Conservation (phyloP, 2,797 vertebrate genomes). For the Prunella strophiata region DNA sequence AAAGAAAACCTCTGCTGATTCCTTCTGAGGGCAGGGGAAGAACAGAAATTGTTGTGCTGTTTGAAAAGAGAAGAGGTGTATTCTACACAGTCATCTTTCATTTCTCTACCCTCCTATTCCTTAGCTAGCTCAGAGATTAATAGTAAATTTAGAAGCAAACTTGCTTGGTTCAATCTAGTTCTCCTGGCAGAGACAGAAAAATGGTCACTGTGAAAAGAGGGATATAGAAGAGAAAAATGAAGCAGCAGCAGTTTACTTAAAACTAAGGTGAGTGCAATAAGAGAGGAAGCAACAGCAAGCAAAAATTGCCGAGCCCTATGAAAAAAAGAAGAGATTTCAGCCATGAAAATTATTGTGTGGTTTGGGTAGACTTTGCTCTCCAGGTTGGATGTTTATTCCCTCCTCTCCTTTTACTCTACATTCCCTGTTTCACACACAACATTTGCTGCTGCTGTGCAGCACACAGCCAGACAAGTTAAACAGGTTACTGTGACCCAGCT, state of each 20-base stretch:
- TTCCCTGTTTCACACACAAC: background rate
- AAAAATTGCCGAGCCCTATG: background rate
- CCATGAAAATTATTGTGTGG: background rate
- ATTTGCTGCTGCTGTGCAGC: background rate
- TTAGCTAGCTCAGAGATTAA: background rate
- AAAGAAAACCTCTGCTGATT: background rate
- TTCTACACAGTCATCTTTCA: background rate
- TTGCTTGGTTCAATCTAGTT: background rate
- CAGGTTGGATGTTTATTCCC: background rate
- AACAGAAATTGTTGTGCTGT: background rate
- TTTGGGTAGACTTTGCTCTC: background rate
- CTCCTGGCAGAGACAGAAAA: background rate
- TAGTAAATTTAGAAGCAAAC: background rate
- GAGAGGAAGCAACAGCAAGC: background rate
- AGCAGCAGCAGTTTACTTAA: background rate
- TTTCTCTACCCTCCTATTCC: background rate
- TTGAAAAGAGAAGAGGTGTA: background rate
- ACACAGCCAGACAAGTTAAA: background rate
- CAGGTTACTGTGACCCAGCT: background rate
- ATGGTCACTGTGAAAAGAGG: background rate
- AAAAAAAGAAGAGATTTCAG: background rate
- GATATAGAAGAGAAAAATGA: background rate
- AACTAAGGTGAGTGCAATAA: background rate
- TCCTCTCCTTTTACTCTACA: background rate
- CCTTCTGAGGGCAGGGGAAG: background rate